Evolutionary conservation across 2,797 vertebrate genomes (phyloP), one percentile per base, ranked within the genome.

Genomic region (Hippopotamyrus pictus): DNA sequence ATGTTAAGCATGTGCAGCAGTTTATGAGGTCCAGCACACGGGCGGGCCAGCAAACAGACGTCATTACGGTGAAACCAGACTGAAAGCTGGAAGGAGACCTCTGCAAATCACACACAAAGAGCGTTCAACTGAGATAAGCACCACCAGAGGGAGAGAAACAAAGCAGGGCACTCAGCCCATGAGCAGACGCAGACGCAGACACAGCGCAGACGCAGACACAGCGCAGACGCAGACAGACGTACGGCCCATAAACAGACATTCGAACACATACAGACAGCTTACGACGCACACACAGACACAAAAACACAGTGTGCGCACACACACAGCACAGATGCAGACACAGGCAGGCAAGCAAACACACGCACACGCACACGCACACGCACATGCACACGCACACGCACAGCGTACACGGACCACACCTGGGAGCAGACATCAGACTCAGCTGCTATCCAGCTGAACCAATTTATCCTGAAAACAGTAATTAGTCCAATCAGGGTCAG

Each of bases 401-500:
- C 6, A 0, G 1, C 5, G 0, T 0, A 41, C 33, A 76, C 17
- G 1, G 33, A 5, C 12, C 14, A 41, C 73, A 79, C 37, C 73
- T 79, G 37, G 37, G 73, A 79, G 14, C 2, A 41, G 7, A 41
- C 73, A 8, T 44, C 73, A 79, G 33, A 41, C 37, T 79, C 37
- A 79, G 33, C 73, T 17, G 73, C 37, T 44, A 44, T 44, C 73
- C 37, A 79, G 37, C 12, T 44, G 5, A 79, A 37, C 69, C 73
- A 79, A 44, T 44, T 79, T 79, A 44, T 79, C 37, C 33, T 37
- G 12, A 79, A n/a, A 37, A 79, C 37, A 44, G 73, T 79, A 79
- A 79, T 79, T 79, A 79, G 73, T 79, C 73, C 73, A 79, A 79
- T 79, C 73, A 79, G 37, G 73, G 73, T 79, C 37, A 44, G 73